These are phyloP conservation scores for Salticus scenicus DNA, from an alignment of 2,888 invertebrate genomes.

Conservation along the genomic window DNA sequence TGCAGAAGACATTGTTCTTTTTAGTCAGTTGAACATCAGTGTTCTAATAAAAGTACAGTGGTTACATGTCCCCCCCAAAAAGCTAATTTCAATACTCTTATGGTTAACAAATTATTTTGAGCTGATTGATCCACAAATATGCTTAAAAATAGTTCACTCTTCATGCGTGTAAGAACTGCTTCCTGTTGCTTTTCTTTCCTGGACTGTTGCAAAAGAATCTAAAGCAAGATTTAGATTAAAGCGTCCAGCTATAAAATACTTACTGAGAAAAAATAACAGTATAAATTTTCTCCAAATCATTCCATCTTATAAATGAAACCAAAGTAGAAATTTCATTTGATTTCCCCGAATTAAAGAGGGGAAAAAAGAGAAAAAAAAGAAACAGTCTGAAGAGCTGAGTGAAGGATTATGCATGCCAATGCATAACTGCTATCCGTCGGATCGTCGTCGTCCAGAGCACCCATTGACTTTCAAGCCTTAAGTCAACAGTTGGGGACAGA, in stretches of 20 bases:
- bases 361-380: neutral
- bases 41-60: too few species aligned
- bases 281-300: neutral
- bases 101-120: too few species aligned
- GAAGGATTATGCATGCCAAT: slow-evolving; percentile 7
- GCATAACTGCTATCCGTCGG: neutral
- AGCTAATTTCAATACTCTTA: too few species aligned
- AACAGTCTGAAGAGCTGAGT: neutral
- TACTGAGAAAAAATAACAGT: neutral
- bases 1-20: too few species aligned
- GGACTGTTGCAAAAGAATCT: too few species aligned
- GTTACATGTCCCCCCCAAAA: too few species aligned
- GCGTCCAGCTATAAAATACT: neutral
- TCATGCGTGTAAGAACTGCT: too few species aligned
- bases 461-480: neutral
- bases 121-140: too few species aligned
- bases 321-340: neutral
- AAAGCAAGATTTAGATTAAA: neutral
- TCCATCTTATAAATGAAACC: neutral
- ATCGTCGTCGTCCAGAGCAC: neutral
- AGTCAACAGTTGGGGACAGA: slow-evolving; percentile 16
- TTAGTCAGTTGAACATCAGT: too few species aligned
- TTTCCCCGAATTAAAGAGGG: neutral
- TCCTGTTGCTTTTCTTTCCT: too few species aligned
- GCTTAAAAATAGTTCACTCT: too few species aligned